Percentiles rank a stretch among this genome's conserved stretches.
Evolutionary conservation across 2,888 invertebrate species (phyloP).

Genomic region (Andrena flavipes): DNA sequence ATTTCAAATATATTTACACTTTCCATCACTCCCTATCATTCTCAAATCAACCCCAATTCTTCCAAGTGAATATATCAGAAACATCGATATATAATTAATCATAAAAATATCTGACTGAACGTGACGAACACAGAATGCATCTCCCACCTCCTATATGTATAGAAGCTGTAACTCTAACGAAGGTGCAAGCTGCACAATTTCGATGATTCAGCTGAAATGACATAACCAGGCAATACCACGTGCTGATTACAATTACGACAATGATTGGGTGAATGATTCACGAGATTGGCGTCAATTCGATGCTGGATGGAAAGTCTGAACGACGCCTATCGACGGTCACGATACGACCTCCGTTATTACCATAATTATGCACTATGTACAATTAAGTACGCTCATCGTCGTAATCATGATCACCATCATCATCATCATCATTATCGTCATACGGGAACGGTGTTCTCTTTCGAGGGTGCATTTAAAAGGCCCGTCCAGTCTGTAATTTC

Average conservation of each 20-base stretch:
- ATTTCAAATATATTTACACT: too few relatives aligned
- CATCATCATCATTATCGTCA: constrained; percentile 43
- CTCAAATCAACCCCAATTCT: too few relatives aligned
- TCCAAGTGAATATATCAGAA: too few relatives aligned
- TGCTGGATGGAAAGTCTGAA: constrained; percentile 22
- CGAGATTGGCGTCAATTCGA: constrained; percentile 14
- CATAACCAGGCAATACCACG: background rate
- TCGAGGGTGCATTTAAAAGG: constrained; percentile 62
- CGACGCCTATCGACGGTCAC: constrained; percentile 35
- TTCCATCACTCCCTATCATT: too few relatives aligned
- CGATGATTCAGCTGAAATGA: constrained; percentile 47
- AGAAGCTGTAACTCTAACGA: background rate
- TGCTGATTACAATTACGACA: constrained; percentile 1
- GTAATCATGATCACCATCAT: constrained; percentile 62
- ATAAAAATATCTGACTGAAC: too few relatives aligned
- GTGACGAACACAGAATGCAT: too few relatives aligned
- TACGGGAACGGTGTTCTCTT: constrained; percentile 29
- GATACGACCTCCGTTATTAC: constrained; percentile 59
- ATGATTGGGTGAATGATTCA: background rate
- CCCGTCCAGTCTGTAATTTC: constrained; percentile 62
- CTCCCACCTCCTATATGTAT: too few relatives aligned
- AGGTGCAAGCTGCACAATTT: constrained; percentile 40
- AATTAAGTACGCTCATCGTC: constrained; percentile 62
- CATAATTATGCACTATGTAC: constrained; percentile 62
- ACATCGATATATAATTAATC: too few relatives aligned